These are phyloP conservation scores for Peromyscus californicus DNA, from an alignment of 2,113 vertebrate species.

Conservation along the genomic window DNA sequence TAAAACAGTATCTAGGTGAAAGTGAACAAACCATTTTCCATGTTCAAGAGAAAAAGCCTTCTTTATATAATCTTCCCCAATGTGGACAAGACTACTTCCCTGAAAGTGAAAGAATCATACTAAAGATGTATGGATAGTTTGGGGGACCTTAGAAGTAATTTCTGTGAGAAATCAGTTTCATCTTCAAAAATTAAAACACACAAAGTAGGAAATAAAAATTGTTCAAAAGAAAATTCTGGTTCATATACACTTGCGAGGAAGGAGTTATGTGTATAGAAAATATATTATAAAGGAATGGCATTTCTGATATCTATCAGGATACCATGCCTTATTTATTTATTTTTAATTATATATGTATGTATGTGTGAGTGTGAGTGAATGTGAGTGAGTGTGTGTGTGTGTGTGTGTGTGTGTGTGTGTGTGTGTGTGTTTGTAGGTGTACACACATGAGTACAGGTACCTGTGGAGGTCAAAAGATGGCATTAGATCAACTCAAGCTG, in stretches of 20 bases:
- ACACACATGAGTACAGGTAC: too few species aligned
- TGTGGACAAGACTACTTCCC: not conserved
- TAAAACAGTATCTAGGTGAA: slow-evolving; percentile 7
- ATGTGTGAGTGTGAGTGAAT: too few species aligned
- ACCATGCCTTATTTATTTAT: not conserved
- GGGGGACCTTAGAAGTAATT: not conserved
- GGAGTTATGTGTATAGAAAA: not conserved
- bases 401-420: not conserved
- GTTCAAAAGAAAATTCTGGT: not conserved
- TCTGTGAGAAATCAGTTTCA: not conserved
- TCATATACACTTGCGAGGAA: not conserved
- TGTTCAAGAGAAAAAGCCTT: not conserved
- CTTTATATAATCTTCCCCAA: not conserved
- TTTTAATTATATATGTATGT: not conserved
- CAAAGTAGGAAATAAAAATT: not conserved
- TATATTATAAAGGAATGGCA: not conserved
- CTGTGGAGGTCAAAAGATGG: not conserved
- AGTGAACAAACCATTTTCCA: not conserved
- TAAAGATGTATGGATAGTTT: slow-evolving; percentile 1
- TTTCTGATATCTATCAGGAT: not conserved
- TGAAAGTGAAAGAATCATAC: not conserved
- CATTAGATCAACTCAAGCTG: not conserved
- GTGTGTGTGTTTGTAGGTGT: not conserved
- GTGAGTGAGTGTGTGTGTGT: not conserved
- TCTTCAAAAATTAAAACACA: not conserved